Evolutionary conservation across 2,888 invertebrate species (phyloP).

Genomic region (Hecatera dysodea): DNA sequence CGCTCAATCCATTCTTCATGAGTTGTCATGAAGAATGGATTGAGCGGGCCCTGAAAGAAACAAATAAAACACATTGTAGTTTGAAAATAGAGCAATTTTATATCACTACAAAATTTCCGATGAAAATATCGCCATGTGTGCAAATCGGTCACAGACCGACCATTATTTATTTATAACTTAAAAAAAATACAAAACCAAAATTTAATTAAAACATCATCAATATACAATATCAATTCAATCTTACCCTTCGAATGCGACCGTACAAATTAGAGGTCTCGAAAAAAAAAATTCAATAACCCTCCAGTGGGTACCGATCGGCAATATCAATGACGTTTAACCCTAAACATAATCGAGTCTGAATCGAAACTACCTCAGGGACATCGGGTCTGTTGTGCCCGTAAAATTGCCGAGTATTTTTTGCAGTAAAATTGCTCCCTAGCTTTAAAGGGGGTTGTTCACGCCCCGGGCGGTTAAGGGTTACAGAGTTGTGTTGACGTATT

Average conservation of each 20-base stretch:
- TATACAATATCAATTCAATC: slow-evolving; percentile 75
- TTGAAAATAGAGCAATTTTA: not conserved
- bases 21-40: not conserved
- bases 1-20: not conserved
- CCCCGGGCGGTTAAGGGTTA: slow-evolving; percentile 81
- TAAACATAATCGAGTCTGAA: slow-evolving; percentile 90
- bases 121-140: slow-evolving; percentile 39
- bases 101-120: not conserved
- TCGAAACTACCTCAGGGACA: slow-evolving; percentile 90
- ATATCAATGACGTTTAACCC: slow-evolving; percentile 91
- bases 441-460: slow-evolving; percentile 83
- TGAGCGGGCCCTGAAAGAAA: not conserved
- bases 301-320: slow-evolving; percentile 85
- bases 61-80: not conserved
- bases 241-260: slow-evolving; percentile 78
- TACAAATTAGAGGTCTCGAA: slow-evolving; percentile 85
- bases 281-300: slow-evolving; percentile 87
- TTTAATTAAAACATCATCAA: slow-evolving; percentile 78
- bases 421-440: slow-evolving; percentile 83
- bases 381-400: slow-evolving; percentile 83
- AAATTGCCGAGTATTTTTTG: slow-evolving; percentile 89
- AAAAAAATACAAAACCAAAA: slow-evolving; percentile 66
- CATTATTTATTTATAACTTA: slow-evolving; percentile 31
- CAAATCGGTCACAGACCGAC: slow-evolving; percentile 33
- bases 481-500: slow-evolving; percentile 75